These are phyloP conservation scores for Caenorhabditis latens DNA, from an alignment of 1,140 invertebrate species.

Conservation along the genomic window DNA sequence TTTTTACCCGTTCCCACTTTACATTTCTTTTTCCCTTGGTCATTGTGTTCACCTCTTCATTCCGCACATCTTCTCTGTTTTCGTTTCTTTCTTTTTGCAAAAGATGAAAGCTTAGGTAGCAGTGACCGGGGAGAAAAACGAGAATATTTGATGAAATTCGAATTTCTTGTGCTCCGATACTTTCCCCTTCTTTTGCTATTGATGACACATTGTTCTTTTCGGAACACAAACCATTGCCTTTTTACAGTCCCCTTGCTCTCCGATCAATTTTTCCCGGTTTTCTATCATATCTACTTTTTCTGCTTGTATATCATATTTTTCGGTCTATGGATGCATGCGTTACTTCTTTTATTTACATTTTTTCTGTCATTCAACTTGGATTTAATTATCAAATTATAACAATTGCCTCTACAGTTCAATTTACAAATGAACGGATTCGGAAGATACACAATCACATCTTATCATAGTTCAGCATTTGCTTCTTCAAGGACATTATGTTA, in stretches of 20 bases:
- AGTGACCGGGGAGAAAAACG: background rate
- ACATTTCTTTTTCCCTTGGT: background rate
- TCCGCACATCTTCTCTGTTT: background rate
- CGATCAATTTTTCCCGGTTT: background rate
- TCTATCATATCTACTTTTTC: background rate
- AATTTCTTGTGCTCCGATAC: background rate
- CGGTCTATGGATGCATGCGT: background rate
- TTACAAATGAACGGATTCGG: conserved; percentile 1
- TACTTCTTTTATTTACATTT: background rate
- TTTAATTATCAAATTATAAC: conserved; percentile 13
- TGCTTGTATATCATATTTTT: background rate
- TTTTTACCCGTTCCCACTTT: background rate
- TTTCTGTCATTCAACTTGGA: conserved; percentile 20
- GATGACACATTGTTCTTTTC: background rate
- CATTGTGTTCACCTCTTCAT: background rate
- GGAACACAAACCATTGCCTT: background rate
- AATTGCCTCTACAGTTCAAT: background rate
- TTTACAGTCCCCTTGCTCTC: background rate
- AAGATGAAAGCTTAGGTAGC: background rate
- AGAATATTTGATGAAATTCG: background rate
- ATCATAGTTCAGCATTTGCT: background rate
- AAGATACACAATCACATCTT: background rate
- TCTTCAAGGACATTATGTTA: too few relatives aligned
- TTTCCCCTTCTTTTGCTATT: background rate
- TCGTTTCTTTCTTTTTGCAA: conserved; percentile 8